Evolutionary conservation across 2,888 invertebrate species (phyloP), one percentile per base, ranked within the genome.

Genomic region (Drosophila kambysellisi): DNA sequence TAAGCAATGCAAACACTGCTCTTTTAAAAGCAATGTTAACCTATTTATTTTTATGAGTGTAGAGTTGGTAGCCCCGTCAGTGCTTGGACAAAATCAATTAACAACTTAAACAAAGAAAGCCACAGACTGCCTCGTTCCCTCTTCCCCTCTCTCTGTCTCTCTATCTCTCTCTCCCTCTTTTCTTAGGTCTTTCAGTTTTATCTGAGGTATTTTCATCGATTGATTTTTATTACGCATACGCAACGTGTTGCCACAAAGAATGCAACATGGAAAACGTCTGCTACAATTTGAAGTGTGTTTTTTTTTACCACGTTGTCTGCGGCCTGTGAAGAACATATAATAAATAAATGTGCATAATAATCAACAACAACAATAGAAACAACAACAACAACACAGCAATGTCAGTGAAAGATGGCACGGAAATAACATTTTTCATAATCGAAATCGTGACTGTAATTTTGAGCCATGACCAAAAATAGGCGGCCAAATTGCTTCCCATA

Each of bases 361-460:
- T 67, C 48, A 58, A 41, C 43, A 41, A 43, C 46, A 46, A 46
- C 46, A 39, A 39, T 0, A 35, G 25, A 1, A 37, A 33, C 37
- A 15, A 39, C 17, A 39, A 39, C 39, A 39, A 12, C 3, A 43
- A 17, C 20, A 25, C 17, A 20, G 57, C 57, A 69, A 43, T 58
- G 46, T 43, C 54, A 51, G 41, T 56, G 58, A 70, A 72, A 71
- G 66, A 79, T 72, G 53, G 63, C 79, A 76, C 62, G 68, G 76
- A 83, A 84, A 89, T 87, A 90, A 83, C 81, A 83, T 82, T 90
- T 89, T 91, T 91, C 87, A 86, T 89, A 89, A 89, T 89, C 90
- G 89, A 91, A 89, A 91, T 91, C 91, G 91, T 89, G 89, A 89
- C 91, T 82, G 89, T 71, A 89, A 89, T 91, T 81, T 89, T 81